Percentiles rank a stretch among this genome's conserved stretches.
Evolutionary conservation across 2,113 vertebrate genomes (phyloP).

Genomic region (Lampris incognitus): DNA sequence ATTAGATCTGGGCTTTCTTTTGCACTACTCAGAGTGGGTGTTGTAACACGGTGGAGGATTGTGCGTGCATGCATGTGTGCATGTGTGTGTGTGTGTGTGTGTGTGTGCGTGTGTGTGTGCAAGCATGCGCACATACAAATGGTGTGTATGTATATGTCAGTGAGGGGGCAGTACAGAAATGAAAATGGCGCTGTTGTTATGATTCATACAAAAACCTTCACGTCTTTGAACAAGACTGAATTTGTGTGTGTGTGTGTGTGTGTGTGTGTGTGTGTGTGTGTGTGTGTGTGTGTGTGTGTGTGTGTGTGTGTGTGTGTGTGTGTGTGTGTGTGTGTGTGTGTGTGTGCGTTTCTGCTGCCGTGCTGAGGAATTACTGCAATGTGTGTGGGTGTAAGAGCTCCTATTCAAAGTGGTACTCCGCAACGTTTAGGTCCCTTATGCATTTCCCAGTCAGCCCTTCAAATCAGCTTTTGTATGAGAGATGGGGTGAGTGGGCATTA

Average conservation of each 20-base stretch:
- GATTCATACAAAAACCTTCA: conserved; percentile 51
- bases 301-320: background rate
- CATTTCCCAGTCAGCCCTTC: conserved; percentile 17
- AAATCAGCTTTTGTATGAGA: conserved; percentile 36
- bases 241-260: conserved; percentile 34
- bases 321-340: conserved; percentile 18
- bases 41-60: conserved; percentile 54
- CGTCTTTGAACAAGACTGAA: conserved; percentile 39
- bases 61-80: conserved; percentile 5
- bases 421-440: conserved; percentile 37
- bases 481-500: conserved; percentile 38
- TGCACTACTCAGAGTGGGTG: conserved; percentile 61
- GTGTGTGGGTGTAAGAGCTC: conserved; percentile 47
- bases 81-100: conserved; percentile 41
- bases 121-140: conserved; percentile 11
- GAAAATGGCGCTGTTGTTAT: conserved; percentile 31
- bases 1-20: conserved; percentile 68
- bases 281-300: conserved; percentile 41
- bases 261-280: conserved; percentile 27
- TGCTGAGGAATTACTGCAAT: conserved; percentile 42
- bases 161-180: conserved; percentile 47
- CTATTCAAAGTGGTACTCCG: conserved; percentile 47
- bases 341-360: conserved; percentile 25
- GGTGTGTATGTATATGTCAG: conserved; percentile 13
- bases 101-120: conserved; percentile 22